These are phyloP conservation scores for Aphelocoma californica DNA, from an alignment of 2,797 vertebrate species.

Conservation along the genomic window DNA sequence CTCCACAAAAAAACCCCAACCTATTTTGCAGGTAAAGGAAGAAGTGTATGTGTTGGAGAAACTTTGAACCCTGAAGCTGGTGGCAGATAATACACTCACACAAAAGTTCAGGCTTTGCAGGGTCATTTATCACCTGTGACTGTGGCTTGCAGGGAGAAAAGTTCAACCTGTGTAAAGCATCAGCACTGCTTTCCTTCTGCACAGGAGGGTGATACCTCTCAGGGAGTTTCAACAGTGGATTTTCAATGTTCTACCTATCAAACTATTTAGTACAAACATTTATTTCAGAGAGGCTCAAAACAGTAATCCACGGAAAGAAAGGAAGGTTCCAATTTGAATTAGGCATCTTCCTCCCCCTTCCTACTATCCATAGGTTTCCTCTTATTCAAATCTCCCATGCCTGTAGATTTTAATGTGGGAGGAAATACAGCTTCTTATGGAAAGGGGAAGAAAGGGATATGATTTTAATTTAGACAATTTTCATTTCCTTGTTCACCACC, in stretches of 20 bases:
- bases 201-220: not conserved
- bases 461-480: not conserved
- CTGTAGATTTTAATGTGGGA: not conserved
- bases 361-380: not conserved
- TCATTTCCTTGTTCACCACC: not conserved
- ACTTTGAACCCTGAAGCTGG: not conserved
- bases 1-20: not conserved
- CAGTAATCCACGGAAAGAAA: too few relatives aligned
- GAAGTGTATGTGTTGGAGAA: not conserved
- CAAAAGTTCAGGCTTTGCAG: not conserved
- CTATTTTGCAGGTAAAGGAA: not conserved
- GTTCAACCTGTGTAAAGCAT: not conserved
- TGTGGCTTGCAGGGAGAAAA: not conserved
- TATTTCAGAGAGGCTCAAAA: not conserved
- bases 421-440: not conserved
- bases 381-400: not conserved
- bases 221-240: not conserved
- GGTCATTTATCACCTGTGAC: slow-evolving; percentile 30
- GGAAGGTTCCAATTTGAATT: not conserved
- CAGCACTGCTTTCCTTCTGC: not conserved
- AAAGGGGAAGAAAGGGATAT: not conserved
- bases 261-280: not conserved
- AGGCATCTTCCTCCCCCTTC: not conserved
- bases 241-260: not conserved
- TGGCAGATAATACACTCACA: not conserved